Percentiles rank a stretch among this genome's conserved stretches.
Conservation (phyloP, 2,888 invertebrate species). For the Ennomos quercinarius region DNA sequence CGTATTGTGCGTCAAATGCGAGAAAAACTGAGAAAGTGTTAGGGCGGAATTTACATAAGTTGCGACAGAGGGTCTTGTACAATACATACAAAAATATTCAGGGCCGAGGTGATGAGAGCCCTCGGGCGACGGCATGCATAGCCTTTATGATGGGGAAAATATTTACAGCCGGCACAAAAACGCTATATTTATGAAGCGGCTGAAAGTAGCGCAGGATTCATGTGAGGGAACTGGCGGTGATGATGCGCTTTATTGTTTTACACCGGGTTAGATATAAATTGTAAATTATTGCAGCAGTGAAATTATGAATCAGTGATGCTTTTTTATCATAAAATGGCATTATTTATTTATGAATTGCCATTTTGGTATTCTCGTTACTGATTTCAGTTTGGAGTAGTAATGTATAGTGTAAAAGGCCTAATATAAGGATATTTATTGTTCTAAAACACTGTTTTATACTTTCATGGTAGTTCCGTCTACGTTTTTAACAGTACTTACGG, state of each 20-base stretch:
- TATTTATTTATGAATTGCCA: neutral
- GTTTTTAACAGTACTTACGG: too few relatives aligned
- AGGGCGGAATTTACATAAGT: constrained; percentile 83
- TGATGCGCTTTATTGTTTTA: constrained; percentile 69
- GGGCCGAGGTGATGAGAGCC: constrained; percentile 80
- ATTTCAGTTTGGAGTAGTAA: too few relatives aligned
- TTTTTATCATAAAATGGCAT: constrained; percentile 6
- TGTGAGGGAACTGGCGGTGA: constrained; percentile 53
- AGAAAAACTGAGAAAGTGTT: constrained; percentile 83
- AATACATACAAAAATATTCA: constrained; percentile 81
- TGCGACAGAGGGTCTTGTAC: constrained; percentile 79
- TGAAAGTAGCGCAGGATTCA: constrained; percentile 60
- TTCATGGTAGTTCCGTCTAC: too few relatives aligned
- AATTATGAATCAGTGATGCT: constrained; percentile 30
- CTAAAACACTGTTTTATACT: too few relatives aligned
- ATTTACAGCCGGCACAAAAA: constrained; percentile 75
- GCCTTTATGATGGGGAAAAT: constrained; percentile 79
- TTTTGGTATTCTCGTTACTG: too few relatives aligned
- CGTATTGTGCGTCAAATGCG: constrained; percentile 81
- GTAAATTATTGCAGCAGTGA: constrained; percentile 52
- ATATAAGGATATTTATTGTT: too few relatives aligned
- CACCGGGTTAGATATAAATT: constrained; percentile 59
- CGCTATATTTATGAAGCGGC: constrained; percentile 73
- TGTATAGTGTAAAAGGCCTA: too few relatives aligned
- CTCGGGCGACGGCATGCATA: constrained; percentile 74